Percentiles rank a stretch among this genome's conserved stretches.
Conservation (phyloP, 2,888 invertebrate genomes). For the Pterostichus niger region DNA sequence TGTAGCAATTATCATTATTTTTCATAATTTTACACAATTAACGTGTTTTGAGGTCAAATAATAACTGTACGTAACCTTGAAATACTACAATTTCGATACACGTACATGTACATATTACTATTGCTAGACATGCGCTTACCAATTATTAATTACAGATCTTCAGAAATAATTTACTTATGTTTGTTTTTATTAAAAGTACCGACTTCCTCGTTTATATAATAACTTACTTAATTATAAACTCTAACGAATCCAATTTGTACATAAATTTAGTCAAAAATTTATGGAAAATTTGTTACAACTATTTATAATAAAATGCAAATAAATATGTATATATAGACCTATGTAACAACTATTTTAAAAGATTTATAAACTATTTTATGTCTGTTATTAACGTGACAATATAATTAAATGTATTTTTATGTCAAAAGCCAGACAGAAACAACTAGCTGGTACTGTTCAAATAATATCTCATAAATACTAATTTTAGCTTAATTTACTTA, state of each 20-base stretch:
- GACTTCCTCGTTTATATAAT: slow-evolving; percentile 49
- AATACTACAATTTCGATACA: slow-evolving; percentile 62
- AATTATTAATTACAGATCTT: slow-evolving; percentile 56
- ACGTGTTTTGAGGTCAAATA: slow-evolving; percentile 64
- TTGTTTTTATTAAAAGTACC: slow-evolving; percentile 23
- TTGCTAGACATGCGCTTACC: slow-evolving; percentile 40
- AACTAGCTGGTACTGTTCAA: too few relatives aligned
- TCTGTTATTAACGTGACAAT: background rate
- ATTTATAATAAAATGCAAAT: too few relatives aligned
- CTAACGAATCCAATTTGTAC: slow-evolving; percentile 14
- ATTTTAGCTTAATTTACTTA: too few relatives aligned
- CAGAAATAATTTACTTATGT: slow-evolving; percentile 51
- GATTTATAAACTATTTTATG: background rate
- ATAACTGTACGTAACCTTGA: slow-evolving; percentile 59
- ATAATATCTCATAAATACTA: too few relatives aligned
- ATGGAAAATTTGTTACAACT: too few relatives aligned
- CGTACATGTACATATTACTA: slow-evolving; percentile 39
- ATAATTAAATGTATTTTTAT: background rate
- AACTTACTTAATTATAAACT: background rate
- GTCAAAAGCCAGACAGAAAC: too few relatives aligned
- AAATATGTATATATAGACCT: too few relatives aligned
- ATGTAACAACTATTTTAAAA: background rate
- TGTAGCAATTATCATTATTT: slow-evolving; percentile 63
- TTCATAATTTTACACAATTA: slow-evolving; percentile 65
- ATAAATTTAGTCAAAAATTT: background rate